Conservation (phyloP, 2,797 vertebrate genomes). For the Steatocranus sp. region DNA sequence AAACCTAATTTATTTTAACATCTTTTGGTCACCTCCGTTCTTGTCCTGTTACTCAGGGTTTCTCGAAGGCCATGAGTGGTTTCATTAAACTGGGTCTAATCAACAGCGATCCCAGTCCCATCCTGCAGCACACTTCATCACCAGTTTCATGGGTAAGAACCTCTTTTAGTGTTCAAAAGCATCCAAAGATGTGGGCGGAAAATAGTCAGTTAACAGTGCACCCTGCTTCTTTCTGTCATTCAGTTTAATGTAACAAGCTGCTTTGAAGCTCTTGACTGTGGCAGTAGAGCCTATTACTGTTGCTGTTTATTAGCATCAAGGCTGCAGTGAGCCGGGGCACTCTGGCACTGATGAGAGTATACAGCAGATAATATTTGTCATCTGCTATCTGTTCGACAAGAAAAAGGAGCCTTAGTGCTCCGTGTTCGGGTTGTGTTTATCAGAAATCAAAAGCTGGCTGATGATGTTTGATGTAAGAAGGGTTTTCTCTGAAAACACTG, state of each 20-base stretch:
- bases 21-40: background rate
- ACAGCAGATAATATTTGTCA: background rate
- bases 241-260: background rate
- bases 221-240: background rate
- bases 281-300: constrained; percentile 21
- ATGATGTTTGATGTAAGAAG: background rate
- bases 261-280: background rate
- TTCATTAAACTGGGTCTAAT: constrained; percentile 92
- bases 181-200: background rate
- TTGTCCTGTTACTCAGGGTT: constrained; percentile 76
- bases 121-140: constrained; percentile 56
- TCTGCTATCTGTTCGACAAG: background rate
- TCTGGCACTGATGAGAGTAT: background rate
- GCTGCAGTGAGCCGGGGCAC: constrained; percentile 7
- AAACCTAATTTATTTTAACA: background rate
- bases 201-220: background rate
- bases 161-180: background rate
- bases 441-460: background rate
- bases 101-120: constrained; percentile 76
- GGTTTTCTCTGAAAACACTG: background rate
- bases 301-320: constrained; percentile 35
- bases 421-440: background rate
- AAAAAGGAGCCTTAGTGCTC: background rate
- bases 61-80: constrained; percentile 81
- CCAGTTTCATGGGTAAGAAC: constrained; percentile 86